Evolutionary conservation across 2,113 vertebrate species (phyloP), one percentile per base, ranked within the genome.

Genomic region (Heliornis fulica): DNA sequence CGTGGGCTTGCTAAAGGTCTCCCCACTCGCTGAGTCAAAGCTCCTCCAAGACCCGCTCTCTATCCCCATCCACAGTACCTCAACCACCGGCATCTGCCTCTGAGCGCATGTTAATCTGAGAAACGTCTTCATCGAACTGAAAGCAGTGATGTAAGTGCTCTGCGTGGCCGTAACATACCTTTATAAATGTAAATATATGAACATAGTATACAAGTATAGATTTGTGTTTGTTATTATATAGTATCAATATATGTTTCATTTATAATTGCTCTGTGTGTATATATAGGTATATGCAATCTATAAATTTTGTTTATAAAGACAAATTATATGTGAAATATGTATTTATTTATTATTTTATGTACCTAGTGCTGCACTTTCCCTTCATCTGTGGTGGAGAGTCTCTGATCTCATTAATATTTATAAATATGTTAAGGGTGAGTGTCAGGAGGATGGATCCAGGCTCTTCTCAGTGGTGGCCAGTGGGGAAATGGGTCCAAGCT

Each of bases 1-100:
- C n/a, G 29, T 75, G n/a, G 1, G 2, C 15, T 50, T 59, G 51
- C 57, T 77, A n/a, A 68, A 83, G 43, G 14, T 80, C 34, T 86
- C 63, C 22, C 43, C 7, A 1, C n/a, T 76, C 25, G 17, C 5
- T 5, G 4, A 4, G 10, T 28, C 3, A 1, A 78, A 74, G 31
- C 13, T 93, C 38, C 50, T 83, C 11, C 0, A 0, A 78, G 46
- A 63, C 5, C 6, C 13, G 5, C 7, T n/a, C n/a, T 65, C 60
- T 41, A 22, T 41, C 20, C 56, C 13, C 25, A 50, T 25, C 41
- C 12, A 6, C 2, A 4, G 21, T 43, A 61, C 7, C 3, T 23
- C 69, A 77, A 61, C n/a, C 50, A 65, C 45, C 36, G 9, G 22
- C n/a, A n/a, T 17, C 21, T 4, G 2, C 15, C 34, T 54, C 64